Evolutionary conservation across 2,888 invertebrate genomes (phyloP), one percentile per base, ranked within the genome.

Genomic region (Lordiphosa fenestrarum): DNA sequence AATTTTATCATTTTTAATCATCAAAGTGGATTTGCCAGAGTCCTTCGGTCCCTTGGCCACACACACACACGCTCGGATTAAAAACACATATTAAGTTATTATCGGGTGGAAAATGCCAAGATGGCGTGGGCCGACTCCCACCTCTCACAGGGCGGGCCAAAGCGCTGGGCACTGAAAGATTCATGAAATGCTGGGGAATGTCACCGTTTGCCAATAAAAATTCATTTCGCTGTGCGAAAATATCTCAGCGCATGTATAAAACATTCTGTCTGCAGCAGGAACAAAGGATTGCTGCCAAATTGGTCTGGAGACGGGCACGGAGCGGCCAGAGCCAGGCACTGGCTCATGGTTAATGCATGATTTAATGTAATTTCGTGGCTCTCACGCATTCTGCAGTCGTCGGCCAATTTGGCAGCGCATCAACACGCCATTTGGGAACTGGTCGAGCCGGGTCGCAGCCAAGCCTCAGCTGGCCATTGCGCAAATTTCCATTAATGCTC

Each of bases 1-100:
- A 87, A 83, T 88, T 89, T 88, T 88, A 88, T 89, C 88, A 87
- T 87, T 85, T 86, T 87, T 85, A 88, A 88, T 86, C 88, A 86
- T 87, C 87, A 75, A 68, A 76, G 78, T 77, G 77, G 77, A 86
- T 76, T 77, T 64, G 53, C 55, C 53, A 23, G 49, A 46, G 39
- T 47, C 41, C 35, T 50, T 35, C 37, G 33, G 41, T 46, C 66
- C 53, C 21, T 49, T 25, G 30, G 15, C 25, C 50, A 40, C 23
- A 19, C 44, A 44, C 7, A 47, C 52, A 76, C 71, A 74, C 67
- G 69, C 70, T 67, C 69, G 84, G 84, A 88, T 86, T 86, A 86
- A 86, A 87, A 86, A 80, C 69, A 57, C 83, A 86, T 87, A 86
- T 86, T 85, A 86, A 87, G 86, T 87, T 86, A 86, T 86, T 87